Conservation (phyloP, 2,113 vertebrate species). For the Pomatorhinus ruficollis region DNA sequence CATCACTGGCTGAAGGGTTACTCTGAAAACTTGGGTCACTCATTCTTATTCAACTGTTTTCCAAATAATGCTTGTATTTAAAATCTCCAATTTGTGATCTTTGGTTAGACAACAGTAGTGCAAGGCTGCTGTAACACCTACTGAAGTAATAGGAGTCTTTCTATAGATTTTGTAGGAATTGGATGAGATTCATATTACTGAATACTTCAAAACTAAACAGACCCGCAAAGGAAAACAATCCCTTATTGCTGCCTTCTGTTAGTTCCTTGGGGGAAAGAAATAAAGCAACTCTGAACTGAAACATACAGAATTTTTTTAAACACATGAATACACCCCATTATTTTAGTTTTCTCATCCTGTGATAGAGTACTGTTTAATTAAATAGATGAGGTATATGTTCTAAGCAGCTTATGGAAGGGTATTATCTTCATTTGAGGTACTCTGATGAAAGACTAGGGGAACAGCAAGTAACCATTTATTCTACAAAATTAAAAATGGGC, state of each 20-base stretch:
- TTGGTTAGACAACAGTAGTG: neutral
- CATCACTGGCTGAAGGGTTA: neutral
- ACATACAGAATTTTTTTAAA: neutral
- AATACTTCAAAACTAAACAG: neutral
- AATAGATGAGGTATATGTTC: neutral
- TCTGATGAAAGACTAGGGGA: constrained; percentile 9
- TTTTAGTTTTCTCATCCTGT: neutral
- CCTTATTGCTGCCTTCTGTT: neutral
- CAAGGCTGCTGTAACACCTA: neutral
- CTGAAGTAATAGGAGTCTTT: neutral
- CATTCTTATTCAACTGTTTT: fast-evolving
- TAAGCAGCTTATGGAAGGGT: neutral
- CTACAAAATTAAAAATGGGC: constrained; percentile 39
- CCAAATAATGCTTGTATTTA: neutral
- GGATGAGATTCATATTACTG: neutral
- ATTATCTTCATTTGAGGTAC: neutral
- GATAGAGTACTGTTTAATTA: neutral
- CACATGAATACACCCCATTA: neutral
- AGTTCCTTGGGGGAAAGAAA: neutral
- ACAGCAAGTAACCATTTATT: constrained; percentile 15
- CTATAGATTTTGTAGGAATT: neutral
- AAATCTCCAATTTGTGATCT: neutral
- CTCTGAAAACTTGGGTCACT: neutral
- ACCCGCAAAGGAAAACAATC: neutral
- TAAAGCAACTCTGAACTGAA: neutral